These are phyloP conservation scores for Odontomyia ornata DNA, from an alignment of 2,888 invertebrate species.

Conservation along the genomic window DNA sequence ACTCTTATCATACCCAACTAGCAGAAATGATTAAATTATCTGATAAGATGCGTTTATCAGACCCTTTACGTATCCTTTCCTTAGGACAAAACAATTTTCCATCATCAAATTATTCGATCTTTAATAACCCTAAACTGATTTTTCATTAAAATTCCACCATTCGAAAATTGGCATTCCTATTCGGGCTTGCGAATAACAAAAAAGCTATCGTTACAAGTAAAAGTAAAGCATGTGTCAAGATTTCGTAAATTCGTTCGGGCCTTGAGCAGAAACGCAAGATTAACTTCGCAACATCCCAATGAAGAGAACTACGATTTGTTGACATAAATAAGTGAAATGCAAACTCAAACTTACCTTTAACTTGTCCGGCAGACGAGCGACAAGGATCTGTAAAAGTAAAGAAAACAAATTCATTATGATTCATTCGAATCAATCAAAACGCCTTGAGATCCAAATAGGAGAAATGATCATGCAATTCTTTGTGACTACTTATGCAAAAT, in stretches of 20 bases:
- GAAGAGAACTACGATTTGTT: background rate
- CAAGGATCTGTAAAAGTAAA: slow-evolving; percentile 36
- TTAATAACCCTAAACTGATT: background rate
- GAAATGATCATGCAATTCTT: slow-evolving; percentile 7
- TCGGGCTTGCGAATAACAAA: slow-evolving; percentile 9
- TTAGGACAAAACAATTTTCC: background rate
- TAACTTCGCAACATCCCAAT: background rate
- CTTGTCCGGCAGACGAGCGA: background rate
- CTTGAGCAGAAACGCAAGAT: background rate
- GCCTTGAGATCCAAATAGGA: background rate
- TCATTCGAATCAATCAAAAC: slow-evolving; percentile 12
- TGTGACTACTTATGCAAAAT: background rate
- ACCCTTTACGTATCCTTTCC: background rate
- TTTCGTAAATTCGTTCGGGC: slow-evolving; percentile 10
- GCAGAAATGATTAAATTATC: slow-evolving; percentile 5
- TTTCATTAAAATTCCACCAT: background rate
- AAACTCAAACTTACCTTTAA: slow-evolving; percentile 41
- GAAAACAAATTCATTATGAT: slow-evolving; percentile 15
- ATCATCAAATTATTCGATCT: background rate
- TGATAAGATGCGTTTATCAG: slow-evolving; percentile 5
- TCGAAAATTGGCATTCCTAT: background rate
- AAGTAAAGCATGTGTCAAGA: slow-evolving; percentile 38
- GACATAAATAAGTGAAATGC: background rate
- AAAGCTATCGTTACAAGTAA: slow-evolving; percentile 42
- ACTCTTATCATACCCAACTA: background rate